These are phyloP conservation scores for Chrysolina americana DNA, from an alignment of 2,888 invertebrate genomes.

Conservation along the genomic window DNA sequence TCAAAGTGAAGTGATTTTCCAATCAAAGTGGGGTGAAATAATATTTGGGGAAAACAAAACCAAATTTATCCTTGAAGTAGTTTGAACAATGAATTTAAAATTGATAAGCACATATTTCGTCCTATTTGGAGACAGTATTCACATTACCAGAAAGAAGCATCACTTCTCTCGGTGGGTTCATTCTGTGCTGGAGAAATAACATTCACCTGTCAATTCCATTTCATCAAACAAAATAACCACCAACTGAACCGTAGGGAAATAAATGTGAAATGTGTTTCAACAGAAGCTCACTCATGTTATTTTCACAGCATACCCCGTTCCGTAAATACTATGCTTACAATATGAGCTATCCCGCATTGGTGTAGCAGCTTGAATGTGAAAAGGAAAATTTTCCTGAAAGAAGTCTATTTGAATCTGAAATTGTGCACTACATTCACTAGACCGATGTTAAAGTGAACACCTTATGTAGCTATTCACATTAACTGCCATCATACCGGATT, in stretches of 20 bases:
- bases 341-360: not conserved
- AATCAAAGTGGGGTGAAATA: too few relatives aligned
- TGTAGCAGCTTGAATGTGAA: not conserved
- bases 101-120: too few relatives aligned
- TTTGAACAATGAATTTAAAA: too few relatives aligned
- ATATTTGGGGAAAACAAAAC: too few relatives aligned
- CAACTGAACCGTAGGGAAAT: conserved; percentile 36
- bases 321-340: not conserved
- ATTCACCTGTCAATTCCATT: conserved; percentile 36
- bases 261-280: conserved; percentile 31
- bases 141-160: not conserved
- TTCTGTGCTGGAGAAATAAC: conserved; percentile 7
- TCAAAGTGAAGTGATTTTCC: too few relatives aligned
- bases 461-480: too few relatives aligned
- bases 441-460: too few relatives aligned
- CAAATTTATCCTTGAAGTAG: too few relatives aligned
- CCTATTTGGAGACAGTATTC: not conserved
- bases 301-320: conserved; percentile 25
- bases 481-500: too few relatives aligned
- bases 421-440: too few relatives aligned
- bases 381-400: too few relatives aligned
- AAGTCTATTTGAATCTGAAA: too few relatives aligned
- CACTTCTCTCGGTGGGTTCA: not conserved
- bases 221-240: conserved; percentile 24
- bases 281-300: conserved; percentile 20